These are phyloP conservation scores for Xanthorhoe spadicearia DNA, from an alignment of 2,888 invertebrate genomes.

Conservation along the genomic window DNA sequence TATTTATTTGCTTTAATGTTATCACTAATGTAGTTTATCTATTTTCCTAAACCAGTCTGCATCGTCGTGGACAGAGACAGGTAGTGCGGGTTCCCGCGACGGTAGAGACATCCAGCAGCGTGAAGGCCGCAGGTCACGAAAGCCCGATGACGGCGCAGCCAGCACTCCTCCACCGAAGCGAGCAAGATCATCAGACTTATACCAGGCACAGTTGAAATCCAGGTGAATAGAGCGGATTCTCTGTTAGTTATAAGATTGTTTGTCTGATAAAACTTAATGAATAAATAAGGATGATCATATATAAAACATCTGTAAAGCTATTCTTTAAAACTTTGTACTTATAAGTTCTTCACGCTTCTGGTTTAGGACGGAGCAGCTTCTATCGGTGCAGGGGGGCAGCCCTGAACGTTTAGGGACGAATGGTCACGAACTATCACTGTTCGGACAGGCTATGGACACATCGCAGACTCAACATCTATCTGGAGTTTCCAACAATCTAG, in stretches of 20 bases:
- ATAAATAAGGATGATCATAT: not conserved
- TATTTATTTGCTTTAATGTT: not conserved
- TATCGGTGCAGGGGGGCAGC: conserved; percentile 78
- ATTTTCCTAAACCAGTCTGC: conserved; percentile 63
- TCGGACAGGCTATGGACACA: conserved; percentile 91
- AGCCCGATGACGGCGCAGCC: conserved; percentile 80
- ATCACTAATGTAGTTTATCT: not conserved
- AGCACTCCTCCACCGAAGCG: conserved; percentile 87
- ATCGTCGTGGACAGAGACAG: conserved; percentile 80
- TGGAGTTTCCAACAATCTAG: conserved; percentile 81
- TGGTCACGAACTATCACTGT: conserved; percentile 88
- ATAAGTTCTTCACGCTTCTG: conserved; percentile 61
- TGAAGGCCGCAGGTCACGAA: conserved; percentile 80
- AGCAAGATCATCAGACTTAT: conserved; percentile 88
- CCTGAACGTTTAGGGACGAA: conserved; percentile 86
- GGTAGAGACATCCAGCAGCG: conserved; percentile 67
- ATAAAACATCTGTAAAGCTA: not conserved
- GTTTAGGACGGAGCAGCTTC: conserved; percentile 80
- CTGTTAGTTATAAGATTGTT: conserved; percentile 12
- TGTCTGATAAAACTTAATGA: conserved; percentile 42
- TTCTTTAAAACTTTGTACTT: conserved; percentile 51
- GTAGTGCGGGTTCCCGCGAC: conserved; percentile 74
- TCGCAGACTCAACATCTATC: conserved; percentile 86
- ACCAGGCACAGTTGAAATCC: conserved; percentile 85
- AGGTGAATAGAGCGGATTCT: conserved; percentile 67